Evolutionary conservation across 2,888 invertebrate species (phyloP).

Genomic region (Napeogenes inachia): DNA sequence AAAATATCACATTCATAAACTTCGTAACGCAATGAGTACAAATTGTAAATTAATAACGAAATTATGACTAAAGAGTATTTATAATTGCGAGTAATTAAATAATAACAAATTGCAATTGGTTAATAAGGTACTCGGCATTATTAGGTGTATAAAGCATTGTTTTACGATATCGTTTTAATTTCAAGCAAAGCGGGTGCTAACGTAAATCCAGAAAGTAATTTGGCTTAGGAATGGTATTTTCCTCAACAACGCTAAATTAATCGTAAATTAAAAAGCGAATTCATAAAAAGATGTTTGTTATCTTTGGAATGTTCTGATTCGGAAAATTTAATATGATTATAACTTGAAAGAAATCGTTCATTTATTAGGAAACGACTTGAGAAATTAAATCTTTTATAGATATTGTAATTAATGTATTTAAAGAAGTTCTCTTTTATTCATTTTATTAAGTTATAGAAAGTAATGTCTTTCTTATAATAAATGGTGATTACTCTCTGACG

Average conservation of each 20-base stretch:
- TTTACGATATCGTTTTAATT: slow-evolving; percentile 31
- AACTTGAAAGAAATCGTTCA: slow-evolving; percentile 6
- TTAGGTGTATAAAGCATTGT: slow-evolving; percentile 4
- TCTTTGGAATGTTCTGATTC: slow-evolving; percentile 6
- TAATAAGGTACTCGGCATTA: neutral
- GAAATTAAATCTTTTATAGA: neutral
- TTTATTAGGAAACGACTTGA: neutral
- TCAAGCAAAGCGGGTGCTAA: slow-evolving; percentile 39
- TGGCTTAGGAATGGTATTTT: slow-evolving; percentile 50
- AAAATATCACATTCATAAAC: no score
- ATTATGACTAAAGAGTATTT: no score
- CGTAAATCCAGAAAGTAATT: slow-evolving; percentile 49
- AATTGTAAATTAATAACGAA: no score
- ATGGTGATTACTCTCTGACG: no score
- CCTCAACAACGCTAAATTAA: slow-evolving; percentile 38
- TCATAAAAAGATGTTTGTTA: slow-evolving; percentile 31
- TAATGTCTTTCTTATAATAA: no score
- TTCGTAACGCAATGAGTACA: no score
- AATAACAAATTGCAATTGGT: neutral
- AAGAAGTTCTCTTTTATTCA: neutral
- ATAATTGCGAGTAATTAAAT: no score
- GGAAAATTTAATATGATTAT: slow-evolving; percentile 3
- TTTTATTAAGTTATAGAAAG: no score
- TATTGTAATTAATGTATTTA: neutral
- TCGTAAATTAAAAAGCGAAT: slow-evolving; percentile 49